These are phyloP conservation scores for Orthosia gothica DNA, from an alignment of 2,888 invertebrate species.

Conservation along the genomic window DNA sequence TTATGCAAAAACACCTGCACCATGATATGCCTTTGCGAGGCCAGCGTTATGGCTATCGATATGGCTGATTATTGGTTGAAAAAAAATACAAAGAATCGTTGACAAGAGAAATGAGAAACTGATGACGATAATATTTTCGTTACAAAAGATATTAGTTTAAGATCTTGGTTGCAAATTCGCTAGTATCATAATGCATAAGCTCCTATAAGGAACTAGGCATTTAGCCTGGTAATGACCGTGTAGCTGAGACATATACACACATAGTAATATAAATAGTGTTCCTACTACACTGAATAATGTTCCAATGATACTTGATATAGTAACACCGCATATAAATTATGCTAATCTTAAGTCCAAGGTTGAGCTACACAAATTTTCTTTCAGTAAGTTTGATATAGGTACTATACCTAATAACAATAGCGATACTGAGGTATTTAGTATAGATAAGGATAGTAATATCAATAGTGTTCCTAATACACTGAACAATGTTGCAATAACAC, in stretches of 20 bases:
- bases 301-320: background rate
- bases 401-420: no score
- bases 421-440: no score
- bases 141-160: background rate
- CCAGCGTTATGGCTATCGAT: no score
- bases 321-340: background rate
- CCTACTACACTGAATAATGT: background rate
- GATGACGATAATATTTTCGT: background rate
- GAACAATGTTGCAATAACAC: background rate
- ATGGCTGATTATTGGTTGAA: no score
- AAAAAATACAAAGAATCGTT: no score
- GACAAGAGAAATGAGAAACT: no score
- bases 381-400: background rate
- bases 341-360: constrained; percentile 5
- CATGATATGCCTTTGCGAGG: no score
- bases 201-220: no score
- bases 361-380: constrained; percentile 2
- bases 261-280: background rate
- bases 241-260: background rate
- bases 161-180: background rate
- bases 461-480: no score
- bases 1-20: no score
- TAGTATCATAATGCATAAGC: background rate
- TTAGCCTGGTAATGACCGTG: background rate
- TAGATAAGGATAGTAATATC: no score